Evolutionary conservation across 2,888 invertebrate species (phyloP).

Genomic region (Ophion obscuratus): DNA sequence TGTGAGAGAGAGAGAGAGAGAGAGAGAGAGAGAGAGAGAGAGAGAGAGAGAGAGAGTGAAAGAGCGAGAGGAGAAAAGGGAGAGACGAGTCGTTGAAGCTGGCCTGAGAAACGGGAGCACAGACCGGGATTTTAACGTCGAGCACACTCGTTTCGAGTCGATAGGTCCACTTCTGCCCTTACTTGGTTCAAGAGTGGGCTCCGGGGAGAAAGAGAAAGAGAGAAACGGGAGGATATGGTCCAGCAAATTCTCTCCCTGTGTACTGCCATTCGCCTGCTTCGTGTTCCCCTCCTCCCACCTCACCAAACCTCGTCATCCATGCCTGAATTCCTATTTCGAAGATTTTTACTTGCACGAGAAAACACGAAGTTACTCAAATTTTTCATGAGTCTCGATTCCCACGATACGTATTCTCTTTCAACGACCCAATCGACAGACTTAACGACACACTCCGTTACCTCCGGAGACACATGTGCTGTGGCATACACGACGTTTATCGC

Average conservation of each 20-base stretch:
- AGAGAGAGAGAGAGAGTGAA: too few relatives aligned
- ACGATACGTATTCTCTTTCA: conserved; percentile 41
- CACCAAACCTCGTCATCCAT: conserved; percentile 70
- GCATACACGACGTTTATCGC: conserved; percentile 3
- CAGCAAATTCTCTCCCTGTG: conserved; percentile 73
- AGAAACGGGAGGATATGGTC: conserved; percentile 76
- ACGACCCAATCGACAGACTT: conserved; percentile 44
- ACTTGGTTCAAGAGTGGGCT: conserved; percentile 56
- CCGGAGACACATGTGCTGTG: background rate
- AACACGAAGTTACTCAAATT: conserved; percentile 69
- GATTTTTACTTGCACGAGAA: conserved; percentile 68
- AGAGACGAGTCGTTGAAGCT: conserved; percentile 51
- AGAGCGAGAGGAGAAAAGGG: background rate
- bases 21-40: too few relatives aligned
- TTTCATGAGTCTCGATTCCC: conserved; percentile 61
- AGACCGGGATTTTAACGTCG: conserved; percentile 79
- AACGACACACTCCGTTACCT: conserved; percentile 32
- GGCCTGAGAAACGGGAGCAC: conserved; percentile 77
- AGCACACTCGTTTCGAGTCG: conserved; percentile 80
- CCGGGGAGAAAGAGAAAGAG: conserved; percentile 28
- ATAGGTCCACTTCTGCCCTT: conserved; percentile 78
- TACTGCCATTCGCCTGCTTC: conserved; percentile 50
- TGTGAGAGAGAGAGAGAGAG: too few relatives aligned
- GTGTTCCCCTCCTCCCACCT: conserved; percentile 44
- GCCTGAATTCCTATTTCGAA: conserved; percentile 65